Evolutionary conservation across 2,797 vertebrate genomes (phyloP), one percentile per base, ranked within the genome.

Genomic region (Microtus agrestis): DNA sequence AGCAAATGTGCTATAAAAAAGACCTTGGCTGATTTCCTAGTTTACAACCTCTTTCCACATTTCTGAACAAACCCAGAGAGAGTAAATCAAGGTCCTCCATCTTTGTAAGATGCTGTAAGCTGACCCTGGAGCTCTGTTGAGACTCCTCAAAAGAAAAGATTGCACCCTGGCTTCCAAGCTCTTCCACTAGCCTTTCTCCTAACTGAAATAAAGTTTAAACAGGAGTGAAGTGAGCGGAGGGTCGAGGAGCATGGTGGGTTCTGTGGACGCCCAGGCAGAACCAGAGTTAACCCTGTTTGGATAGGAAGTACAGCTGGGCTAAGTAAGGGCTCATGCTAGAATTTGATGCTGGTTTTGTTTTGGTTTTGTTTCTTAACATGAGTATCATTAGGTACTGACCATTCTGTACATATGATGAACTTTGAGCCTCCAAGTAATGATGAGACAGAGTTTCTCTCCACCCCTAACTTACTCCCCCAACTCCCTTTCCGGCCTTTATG

Each of bases 51-150:
- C 51, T 77, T 73, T 87, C 6, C 21, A 37, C 19, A 54, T 37
- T 93, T 97, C 82, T 56, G 89, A 67, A 89, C 65, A 69, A 85
- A 92, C 13, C 14, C 82, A 80, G 15, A 91, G 71, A 74, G 91
- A 74, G 87, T 61, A 95, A 81, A 87, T 77, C 51, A 61, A 11
- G 1, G 4, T 80, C 19, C 54, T 54, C 1, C 54, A 59, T 89
- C 71, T 80, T 93, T 77, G 71, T 95, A 48, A 56, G 34, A 23
- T 92, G 29, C 40, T 37, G 1, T 91, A 81, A 94, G 25, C 74
- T 46, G 1, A 10, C 40, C 74, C 51, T 54, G n/a, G 34, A 2
- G 51, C 56, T 80, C 40, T 51, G 15, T 6, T 14, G 6, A 61
- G 54, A 46, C 25, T 61, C 48, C 61, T 34, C 40, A 0, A 29